These are phyloP conservation scores for Lithophane semibrunnea DNA, from an alignment of 2,888 invertebrate species.

Conservation along the genomic window DNA sequence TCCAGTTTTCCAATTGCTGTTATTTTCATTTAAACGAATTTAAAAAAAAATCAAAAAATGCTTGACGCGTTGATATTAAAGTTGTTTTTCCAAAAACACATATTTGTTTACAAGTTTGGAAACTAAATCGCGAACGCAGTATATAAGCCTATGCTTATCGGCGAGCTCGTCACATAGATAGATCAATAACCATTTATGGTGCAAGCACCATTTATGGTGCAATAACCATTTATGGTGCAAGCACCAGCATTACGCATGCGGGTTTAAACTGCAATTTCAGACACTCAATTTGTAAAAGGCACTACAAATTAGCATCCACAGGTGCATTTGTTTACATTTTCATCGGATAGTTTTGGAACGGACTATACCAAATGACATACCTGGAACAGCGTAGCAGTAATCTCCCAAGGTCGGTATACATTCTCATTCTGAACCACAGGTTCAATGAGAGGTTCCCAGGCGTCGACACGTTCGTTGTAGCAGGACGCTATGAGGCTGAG, in stretches of 20 bases:
- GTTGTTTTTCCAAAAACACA: no score
- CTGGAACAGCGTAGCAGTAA: conserved; percentile 92
- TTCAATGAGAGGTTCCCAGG: conserved; percentile 96
- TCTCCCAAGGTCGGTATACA: conserved; percentile 93
- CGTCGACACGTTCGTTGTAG: conserved; percentile 92
- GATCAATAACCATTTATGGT: not conserved
- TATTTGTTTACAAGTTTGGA: no score
- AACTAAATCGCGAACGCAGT: no score
- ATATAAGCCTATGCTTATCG: not conserved
- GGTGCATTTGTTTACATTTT: not conserved
- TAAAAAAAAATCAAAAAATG: no score
- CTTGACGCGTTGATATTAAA: no score
- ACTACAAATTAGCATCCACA: not conserved
- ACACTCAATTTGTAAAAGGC: not conserved
- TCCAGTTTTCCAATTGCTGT: no score
- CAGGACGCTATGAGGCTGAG: conserved; percentile 88
- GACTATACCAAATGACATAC: conserved; percentile 66
- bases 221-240: not conserved
- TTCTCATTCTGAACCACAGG: conserved; percentile 93
- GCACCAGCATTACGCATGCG: no score
- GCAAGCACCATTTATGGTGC: not conserved
- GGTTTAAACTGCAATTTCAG: not conserved
- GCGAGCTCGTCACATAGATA: not conserved
- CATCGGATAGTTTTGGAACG: not conserved
- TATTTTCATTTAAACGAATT: no score